Base-by-base conservation (phyloP, 2,113 vertebrate species). In the Tenrec ecaudatus region DNA sequence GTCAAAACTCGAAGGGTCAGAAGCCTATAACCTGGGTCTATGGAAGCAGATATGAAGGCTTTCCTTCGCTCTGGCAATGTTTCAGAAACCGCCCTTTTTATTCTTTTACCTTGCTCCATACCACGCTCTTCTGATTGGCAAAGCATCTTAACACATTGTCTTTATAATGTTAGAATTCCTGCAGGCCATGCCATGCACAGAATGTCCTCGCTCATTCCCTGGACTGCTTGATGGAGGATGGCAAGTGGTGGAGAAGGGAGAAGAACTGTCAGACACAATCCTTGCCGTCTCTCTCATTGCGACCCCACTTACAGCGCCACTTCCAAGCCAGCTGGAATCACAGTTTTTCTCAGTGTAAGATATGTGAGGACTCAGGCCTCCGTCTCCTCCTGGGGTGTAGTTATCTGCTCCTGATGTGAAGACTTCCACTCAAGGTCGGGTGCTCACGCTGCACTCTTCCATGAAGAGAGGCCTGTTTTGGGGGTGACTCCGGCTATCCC, bases 1-100 rank as follows among this genome's bases (percentile, higher is more conserved):
- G 89, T n/a, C 0, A 22, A 36, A 27, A 0, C 84, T 95, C 94
- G 87, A 27, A 85, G 27, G 47, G 69, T 95, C 89, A n/a, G 86
- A 60, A 87, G 85, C 68, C 92, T 88, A 62, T 78, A 77, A 4
- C 33, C 9, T 2, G 38, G 20, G 60, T 93, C 71, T 79, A 40
- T 90, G 71, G 83, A 80, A 75, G 47, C n/a, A 43, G n/a, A 86
- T 79, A n/a, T 36, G 6, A 23, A 76, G 64, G 2, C 2, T 31
- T 78, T 82, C 33, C 1, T 19, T 1, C 47, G 62, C n/a, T 69
- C 23, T 27, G 7, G 71, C 36, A 19, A 27, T 31, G 8, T 71
- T 17, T 79, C 31, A 90, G 31, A 80, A 10, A 27, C n/a, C 64
- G 23, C 19, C 25, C 78, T 47, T 38, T 76, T 19, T 83, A 19